Base-by-base conservation (phyloP, 1,140 invertebrate species). In the Euura lappo region DNA sequence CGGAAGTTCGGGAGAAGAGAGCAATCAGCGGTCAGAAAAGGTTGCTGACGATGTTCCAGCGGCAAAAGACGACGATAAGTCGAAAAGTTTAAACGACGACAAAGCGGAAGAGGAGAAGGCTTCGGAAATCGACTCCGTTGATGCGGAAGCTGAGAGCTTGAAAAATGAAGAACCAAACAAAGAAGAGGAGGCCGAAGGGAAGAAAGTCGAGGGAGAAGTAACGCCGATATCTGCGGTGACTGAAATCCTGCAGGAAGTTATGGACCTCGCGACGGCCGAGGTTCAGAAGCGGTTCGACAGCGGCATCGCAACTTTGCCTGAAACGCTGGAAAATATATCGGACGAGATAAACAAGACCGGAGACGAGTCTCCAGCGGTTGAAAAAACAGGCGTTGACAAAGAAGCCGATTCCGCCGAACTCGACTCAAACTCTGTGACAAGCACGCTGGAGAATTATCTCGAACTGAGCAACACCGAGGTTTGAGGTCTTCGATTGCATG, bases 271-370 rank as follows among this genome's bases (percentile, higher is more conserved):
- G 5, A 77, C 65, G 0, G 75, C 72, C 0, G 72, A 79, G 43
- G 68, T 77, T 4, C 47, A 71, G 6, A 75, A 79, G 28, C 76
- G 75, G 6, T 45, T 73, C 2, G 72, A 74, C 2, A 43, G 43
- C 8, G 51, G 13, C 51, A 2, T 60, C 3, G 6, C 13, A 60
- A 6, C 51, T 7, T 11, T 11, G 42, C 66, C 68, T 0, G 79
- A 79, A 45, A 79, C 76, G 2, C 44, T 78, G 2, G 83, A 82
- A 65, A 75, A 78, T 10, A 77, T 80, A 51, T 76, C 81, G 4
- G 77, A 68, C 3, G 80, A 84, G 44, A 77, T 80, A 74, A 68
- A 73, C 0, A 84, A 77, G 6, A 79, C 73, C 70, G 78, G 75
- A 2, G 80, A 85, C 42, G 79, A 60, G 13, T 28, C 28, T 28